A percentile compares a stretch with the other conserved stretches of the same genome.
Conservation (phyloP, 2,113 vertebrate genomes). For the Mustela nigripes region DNA sequence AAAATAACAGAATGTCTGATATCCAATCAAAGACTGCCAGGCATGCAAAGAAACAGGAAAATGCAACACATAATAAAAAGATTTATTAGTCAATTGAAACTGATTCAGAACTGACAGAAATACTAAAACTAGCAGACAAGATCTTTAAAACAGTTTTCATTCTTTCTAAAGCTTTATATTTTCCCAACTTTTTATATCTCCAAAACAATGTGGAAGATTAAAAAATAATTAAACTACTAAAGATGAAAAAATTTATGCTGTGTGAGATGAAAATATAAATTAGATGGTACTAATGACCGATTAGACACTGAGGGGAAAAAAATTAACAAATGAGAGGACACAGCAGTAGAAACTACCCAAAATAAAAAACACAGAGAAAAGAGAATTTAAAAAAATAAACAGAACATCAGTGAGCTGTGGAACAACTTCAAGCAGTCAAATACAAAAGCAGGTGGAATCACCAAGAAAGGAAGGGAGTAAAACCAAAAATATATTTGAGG, state of each 20-base stretch:
- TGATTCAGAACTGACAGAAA: neutral
- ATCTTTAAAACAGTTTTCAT: slow-evolving; percentile 1
- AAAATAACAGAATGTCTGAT: neutral
- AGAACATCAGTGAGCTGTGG: neutral
- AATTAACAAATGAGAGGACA: neutral
- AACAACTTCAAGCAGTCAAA: neutral
- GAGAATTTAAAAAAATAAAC: neutral
- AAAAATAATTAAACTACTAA: neutral
- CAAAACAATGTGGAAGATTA: neutral
- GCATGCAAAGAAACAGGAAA: neutral
- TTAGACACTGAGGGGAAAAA: neutral
- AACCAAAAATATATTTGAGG: neutral
- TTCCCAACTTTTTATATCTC: neutral
- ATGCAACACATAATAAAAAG: neutral
- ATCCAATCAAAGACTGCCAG: neutral
- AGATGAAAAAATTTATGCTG: neutral
- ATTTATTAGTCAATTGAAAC: neutral
- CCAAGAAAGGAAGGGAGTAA: neutral
- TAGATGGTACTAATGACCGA: neutral
- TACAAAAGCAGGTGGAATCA: neutral
- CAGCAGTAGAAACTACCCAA: neutral
- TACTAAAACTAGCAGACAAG: neutral
- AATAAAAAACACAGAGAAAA: neutral
- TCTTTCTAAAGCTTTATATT: neutral
- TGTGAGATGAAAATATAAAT: neutral